Percentiles rank a stretch among this genome's conserved stretches.
phyloP scores from a whole-genome alignment of 2,888 invertebrate genomes.

The Eueremaeus valkanovi region DNA sequence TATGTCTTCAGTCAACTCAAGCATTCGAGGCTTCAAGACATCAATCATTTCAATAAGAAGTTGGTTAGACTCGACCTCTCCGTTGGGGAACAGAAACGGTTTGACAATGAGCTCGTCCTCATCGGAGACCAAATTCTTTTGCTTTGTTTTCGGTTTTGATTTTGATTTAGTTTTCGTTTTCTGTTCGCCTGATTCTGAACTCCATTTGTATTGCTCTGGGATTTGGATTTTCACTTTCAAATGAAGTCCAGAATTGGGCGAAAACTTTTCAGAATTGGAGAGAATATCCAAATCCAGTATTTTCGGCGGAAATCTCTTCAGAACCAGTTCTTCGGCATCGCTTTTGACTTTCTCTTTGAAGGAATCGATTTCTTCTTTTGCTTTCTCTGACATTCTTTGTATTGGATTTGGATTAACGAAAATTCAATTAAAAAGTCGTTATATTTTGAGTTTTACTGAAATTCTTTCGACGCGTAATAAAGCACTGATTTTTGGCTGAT shows the following conservation, averaged over 20 bases:
- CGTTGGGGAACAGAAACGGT: conserved; percentile 37
- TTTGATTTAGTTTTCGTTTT: conserved; percentile 23
- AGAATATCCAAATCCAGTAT: neutral
- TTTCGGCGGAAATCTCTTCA: neutral
- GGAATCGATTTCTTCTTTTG: too few relatives aligned
- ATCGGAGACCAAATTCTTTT: too few relatives aligned
- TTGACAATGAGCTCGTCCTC: conserved; percentile 22
- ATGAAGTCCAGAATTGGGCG: neutral
- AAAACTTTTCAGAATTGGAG: neutral
- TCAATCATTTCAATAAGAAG: conserved; percentile 31
- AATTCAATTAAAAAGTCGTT: too few relatives aligned
- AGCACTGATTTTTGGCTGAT: too few relatives aligned
- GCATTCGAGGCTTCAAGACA: conserved; percentile 32
- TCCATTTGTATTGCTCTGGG: neutral
- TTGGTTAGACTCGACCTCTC: conserved; percentile 28
- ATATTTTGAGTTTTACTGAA: too few relatives aligned
- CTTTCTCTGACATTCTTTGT: too few relatives aligned
- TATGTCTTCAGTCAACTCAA: conserved; percentile 34
- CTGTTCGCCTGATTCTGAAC: conserved; percentile 37
- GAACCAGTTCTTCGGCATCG: conserved; percentile 15
- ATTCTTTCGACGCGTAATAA: too few relatives aligned
- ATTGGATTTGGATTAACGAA: too few relatives aligned
- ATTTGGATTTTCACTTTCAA: neutral
- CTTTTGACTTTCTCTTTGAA: neutral
- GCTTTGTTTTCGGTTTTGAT: conserved; percentile 32